A percentile compares a stretch with the other conserved stretches of the same genome.
Evolutionary conservation across 2,113 vertebrate species (phyloP).

Genomic region (Paradisaea rubra): DNA sequence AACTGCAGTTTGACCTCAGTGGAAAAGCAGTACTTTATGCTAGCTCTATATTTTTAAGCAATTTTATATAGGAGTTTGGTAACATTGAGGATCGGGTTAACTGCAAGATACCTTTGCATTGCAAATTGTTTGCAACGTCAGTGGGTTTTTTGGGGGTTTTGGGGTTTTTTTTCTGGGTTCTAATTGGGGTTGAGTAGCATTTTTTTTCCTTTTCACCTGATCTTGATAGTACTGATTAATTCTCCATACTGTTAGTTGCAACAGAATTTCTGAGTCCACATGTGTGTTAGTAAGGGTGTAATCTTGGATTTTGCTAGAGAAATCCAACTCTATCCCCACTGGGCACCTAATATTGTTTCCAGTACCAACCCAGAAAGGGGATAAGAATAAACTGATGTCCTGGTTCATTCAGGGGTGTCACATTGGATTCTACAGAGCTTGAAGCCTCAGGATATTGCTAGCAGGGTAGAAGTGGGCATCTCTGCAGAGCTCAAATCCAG

Average conservation of each 20-base stretch:
- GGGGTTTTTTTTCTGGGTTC: neutral
- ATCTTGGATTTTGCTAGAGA: neutral
- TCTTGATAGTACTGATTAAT: neutral
- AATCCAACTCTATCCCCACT: neutral
- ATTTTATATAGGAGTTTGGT: neutral
- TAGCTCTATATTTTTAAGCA: neutral
- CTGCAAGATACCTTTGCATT: neutral
- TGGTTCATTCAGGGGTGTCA: neutral
- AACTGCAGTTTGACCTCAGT: neutral
- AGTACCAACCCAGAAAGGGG: neutral
- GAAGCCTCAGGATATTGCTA: neutral
- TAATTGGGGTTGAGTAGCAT: accelerated
- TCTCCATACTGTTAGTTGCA: neutral
- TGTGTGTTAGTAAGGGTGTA: neutral
- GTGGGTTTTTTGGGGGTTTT: accelerated
- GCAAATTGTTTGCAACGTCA: neutral
- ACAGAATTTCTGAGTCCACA: neutral
- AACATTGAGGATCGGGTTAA: neutral
- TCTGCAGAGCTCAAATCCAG: neutral
- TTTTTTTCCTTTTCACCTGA: neutral
- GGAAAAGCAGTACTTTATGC: neutral
- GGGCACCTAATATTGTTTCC: neutral
- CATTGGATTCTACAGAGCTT: neutral
- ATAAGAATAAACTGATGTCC: neutral
- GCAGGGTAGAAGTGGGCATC: neutral